A percentile compares a stretch with the other conserved stretches of the same genome.
phyloP scores from a whole-genome alignment of 2,113 vertebrate genomes.

The Grallaria varia region DNA sequence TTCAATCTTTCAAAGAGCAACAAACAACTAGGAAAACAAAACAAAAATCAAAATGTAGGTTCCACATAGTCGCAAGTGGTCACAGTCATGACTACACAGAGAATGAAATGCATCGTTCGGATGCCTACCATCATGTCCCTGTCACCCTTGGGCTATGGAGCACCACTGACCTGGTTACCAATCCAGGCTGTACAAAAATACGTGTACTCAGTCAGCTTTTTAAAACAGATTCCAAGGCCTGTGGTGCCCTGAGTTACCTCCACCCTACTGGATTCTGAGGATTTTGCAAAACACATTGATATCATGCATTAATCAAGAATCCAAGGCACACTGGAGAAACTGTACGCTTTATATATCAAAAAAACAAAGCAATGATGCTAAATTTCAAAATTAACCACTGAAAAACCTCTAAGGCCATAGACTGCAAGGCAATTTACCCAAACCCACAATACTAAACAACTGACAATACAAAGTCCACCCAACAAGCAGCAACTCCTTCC shows the following conservation, averaged over 20 bases:
- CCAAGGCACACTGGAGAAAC: neutral
- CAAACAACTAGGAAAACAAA: neutral
- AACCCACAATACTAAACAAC: neutral
- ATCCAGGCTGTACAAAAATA: neutral
- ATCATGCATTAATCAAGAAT: neutral
- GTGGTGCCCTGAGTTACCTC: neutral
- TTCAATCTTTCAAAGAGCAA: neutral
- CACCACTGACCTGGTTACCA: neutral
- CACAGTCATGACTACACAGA: neutral
- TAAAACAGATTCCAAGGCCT: neutral
- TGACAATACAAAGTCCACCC: neutral
- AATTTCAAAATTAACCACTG: neutral
- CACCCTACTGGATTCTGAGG: neutral
- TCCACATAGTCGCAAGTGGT: neutral
- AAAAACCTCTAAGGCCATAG: neutral
- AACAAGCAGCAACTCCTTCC: neutral
- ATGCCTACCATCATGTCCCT: neutral
- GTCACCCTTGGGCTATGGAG: neutral
- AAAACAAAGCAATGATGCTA: neutral
- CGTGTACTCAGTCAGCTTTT: neutral
- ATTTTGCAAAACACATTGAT: neutral
- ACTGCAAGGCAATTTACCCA: neutral
- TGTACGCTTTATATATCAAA: neutral
- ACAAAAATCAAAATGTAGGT: neutral
- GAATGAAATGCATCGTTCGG: neutral